These are phyloP conservation scores for Triops longicaudatus DNA, from an alignment of 1,140 invertebrate genomes.

Conservation along the genomic window DNA sequence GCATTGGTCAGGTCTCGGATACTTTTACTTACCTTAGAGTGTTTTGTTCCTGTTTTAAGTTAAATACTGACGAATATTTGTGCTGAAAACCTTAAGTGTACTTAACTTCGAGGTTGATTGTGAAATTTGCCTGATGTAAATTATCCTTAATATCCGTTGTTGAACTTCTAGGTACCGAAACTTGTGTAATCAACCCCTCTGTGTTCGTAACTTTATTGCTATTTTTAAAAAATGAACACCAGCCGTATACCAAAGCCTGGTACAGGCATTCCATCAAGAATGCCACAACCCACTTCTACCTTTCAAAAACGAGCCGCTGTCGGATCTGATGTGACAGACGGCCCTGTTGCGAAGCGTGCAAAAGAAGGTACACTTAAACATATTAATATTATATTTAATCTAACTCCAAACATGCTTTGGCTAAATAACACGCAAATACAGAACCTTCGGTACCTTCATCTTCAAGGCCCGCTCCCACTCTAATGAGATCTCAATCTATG, in stretches of 20 bases:
- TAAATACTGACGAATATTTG: too few relatives aligned
- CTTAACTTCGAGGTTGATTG: too few relatives aligned
- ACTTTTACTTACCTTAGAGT: too few relatives aligned
- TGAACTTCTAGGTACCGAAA: too few relatives aligned
- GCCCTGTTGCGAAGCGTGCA: neutral
- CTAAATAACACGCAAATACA: neutral
- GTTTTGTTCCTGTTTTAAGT: too few relatives aligned
- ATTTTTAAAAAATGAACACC: neutral
- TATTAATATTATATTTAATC: neutral
- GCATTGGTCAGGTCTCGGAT: too few relatives aligned
- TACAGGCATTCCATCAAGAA: neutral
- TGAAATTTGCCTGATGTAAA: too few relatives aligned
- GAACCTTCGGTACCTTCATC: neutral
- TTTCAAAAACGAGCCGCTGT: neutral
- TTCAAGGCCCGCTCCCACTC: neutral
- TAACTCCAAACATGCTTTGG: neutral
- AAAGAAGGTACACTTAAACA: neutral
- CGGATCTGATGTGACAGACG: neutral
- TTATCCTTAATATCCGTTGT: too few relatives aligned
- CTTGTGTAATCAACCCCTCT: too few relatives aligned
- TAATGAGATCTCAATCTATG: neutral
- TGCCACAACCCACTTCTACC: neutral
- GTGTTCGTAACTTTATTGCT: too few relatives aligned
- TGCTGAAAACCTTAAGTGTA: too few relatives aligned
- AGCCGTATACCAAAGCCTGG: conserved; percentile 3